Evolutionary conservation across 2,113 vertebrate genomes (phyloP), one percentile per base, ranked within the genome.

Genomic region (Cyrtonyx montezumae): DNA sequence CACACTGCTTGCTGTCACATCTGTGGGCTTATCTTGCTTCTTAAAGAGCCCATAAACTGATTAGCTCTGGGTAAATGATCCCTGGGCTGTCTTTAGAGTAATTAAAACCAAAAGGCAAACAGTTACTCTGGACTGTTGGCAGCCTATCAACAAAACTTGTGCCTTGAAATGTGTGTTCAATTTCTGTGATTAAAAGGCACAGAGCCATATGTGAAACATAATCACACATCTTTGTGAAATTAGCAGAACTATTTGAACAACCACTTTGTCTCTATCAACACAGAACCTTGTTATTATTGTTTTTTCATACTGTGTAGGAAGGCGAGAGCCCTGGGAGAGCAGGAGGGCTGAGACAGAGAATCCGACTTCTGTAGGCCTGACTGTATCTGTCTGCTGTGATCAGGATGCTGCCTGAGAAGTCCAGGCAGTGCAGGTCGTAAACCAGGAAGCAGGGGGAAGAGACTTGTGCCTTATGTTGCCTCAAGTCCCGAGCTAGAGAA

Each of bases 1-100:
- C 30, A 13, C 67, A 93, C 87, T 91, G 18, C 83, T 95, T 77
- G 59, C 92, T 96, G 95, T 79, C 94, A 90, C 96, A 97, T 97
- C 96, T 97, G 96, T 45, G 84, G 94, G 95, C 86, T 98, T 97
- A 97, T 96, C 96, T 36, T 93, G 91, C 93, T 93, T 75, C 86
- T 96, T 95, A 92, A 93, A 95, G 92, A 96, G 68, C 87, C 88
- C 32, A 4, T 94, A 94, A 87, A 88, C 93, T 96, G 96, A 94
- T 97, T 97, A 97, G 96, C 97, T 95, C 40, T 94, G 97, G 91
- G 94, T 96, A 97, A 98, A 97, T 93, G 97, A 97, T 97, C 97
- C 97, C 97, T 96, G 87, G 97, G 96, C 97, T 97, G 97, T 97
- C 97, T 98, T 97, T 97, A 98, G 92, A 97, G 97, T 98, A 98